These are phyloP conservation scores for Cherax quadricarinatus DNA, from an alignment of 1,140 invertebrate species.

Conservation along the genomic window DNA sequence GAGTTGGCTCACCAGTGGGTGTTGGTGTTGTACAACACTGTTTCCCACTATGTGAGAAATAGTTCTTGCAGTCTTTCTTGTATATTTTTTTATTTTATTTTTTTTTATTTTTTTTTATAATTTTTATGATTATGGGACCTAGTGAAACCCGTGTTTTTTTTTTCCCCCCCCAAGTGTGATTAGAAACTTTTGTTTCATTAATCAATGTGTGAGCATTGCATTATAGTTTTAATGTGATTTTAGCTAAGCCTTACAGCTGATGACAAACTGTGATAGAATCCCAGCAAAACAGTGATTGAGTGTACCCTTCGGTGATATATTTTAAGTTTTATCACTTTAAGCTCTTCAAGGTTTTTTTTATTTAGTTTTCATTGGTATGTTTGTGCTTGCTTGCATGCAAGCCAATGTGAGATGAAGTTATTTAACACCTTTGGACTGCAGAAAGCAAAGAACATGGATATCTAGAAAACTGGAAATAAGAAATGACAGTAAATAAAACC, in stretches of 20 bases:
- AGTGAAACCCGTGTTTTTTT: conserved; percentile 39
- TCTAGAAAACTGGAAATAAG: neutral
- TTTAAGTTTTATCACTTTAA: conserved; percentile 11
- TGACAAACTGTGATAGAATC: conserved; percentile 62
- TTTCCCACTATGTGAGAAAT: conserved; percentile 41
- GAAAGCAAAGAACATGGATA: conserved; percentile 14
- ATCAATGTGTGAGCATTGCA: conserved; percentile 41
- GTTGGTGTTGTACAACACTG: conserved; percentile 8
- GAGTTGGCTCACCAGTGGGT: neutral
- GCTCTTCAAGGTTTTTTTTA: neutral
- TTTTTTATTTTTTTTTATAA: conserved; percentile 17
- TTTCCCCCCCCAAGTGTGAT: conserved; percentile 26
- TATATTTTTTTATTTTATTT: conserved; percentile 29
- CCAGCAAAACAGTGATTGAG: conserved; percentile 56
- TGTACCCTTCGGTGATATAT: conserved; percentile 10
- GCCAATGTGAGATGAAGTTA: conserved; percentile 16
- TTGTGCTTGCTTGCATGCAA: neutral
- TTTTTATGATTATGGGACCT: conserved; percentile 34
- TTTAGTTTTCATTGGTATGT: neutral
- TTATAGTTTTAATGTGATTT: conserved; percentile 67
- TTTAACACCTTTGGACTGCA: conserved; percentile 28
- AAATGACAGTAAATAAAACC: neutral
- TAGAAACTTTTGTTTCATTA: conserved; percentile 35
- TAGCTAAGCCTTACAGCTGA: conserved; percentile 66
- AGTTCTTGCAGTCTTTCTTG: conserved; percentile 31